Evolutionary conservation across 2,797 vertebrate species (phyloP).

Genomic region (Chaunax sp.): DNA sequence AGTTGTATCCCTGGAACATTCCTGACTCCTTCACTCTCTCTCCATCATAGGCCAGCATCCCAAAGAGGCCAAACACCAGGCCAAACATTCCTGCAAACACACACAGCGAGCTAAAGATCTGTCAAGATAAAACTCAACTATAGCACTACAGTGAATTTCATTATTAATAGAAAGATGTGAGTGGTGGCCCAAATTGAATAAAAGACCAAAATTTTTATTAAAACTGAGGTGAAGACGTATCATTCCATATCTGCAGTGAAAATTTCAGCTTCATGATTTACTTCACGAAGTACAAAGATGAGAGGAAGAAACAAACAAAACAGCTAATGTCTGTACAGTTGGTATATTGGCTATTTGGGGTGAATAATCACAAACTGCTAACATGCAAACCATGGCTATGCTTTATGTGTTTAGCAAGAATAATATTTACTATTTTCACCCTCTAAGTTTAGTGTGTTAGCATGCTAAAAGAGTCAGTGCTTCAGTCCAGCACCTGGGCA

Average conservation of each 20-base stretch:
- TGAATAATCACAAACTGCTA: background rate
- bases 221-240: too few species aligned
- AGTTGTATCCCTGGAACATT: slow-evolving; percentile 98
- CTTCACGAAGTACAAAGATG: too few species aligned
- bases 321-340: background rate
- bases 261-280: too few species aligned
- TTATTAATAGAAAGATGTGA: background rate
- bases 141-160: background rate
- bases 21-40: slow-evolving; percentile 90
- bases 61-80: slow-evolving; percentile 93
- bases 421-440: background rate
- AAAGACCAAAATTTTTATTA: background rate
- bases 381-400: background rate
- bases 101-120: background rate
- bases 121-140: background rate
- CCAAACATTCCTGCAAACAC: slow-evolving; percentile 91
- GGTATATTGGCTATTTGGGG: background rate
- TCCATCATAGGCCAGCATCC: slow-evolving; percentile 94
- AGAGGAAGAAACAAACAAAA: too few species aligned
- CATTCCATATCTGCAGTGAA: too few species aligned
- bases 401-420: too few species aligned
- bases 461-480: background rate
- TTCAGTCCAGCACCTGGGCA: too few species aligned
- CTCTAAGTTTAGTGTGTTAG: background rate
- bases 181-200: background rate